Conservation (phyloP, 2,797 vertebrate genomes). For the Pseudochaenichthys georgianus region DNA sequence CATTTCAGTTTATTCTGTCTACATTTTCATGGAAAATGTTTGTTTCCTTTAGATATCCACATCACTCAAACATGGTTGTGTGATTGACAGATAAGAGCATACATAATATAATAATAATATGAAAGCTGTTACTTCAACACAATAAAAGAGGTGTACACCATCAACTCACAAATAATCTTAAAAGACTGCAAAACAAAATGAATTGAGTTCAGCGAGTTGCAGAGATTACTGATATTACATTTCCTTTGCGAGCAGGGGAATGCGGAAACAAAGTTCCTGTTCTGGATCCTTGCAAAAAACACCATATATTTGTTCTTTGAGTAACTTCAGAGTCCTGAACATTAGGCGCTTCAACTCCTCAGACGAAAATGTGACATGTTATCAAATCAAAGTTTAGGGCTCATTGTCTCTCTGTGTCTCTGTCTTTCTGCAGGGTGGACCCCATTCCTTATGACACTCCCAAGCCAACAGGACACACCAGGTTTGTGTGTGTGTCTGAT, state of each 20-base stretch:
- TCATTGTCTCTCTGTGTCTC: neutral
- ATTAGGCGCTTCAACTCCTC: neutral
- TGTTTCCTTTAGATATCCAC: too few species aligned
- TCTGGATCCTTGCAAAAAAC: too few species aligned
- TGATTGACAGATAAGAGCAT: neutral
- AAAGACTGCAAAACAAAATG: neutral
- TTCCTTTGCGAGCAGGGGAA: neutral
- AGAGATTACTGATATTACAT: neutral
- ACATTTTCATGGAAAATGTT: too few species aligned
- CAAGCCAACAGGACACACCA: slow-evolving; percentile 96
- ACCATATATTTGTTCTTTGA: too few species aligned
- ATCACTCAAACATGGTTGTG: neutral
- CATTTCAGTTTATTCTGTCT: neutral
- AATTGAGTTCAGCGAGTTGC: neutral
- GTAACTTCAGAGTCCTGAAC: too few species aligned
- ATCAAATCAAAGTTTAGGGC: neutral
- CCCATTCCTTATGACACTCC: slow-evolving; percentile 96
- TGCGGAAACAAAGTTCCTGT: neutral
- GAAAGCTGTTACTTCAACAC: neutral
- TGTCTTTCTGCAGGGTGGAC: slow-evolving; percentile 78
- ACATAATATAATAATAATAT: neutral
- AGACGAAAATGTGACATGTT: neutral
- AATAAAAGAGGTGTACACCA: neutral
- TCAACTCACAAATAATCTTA: neutral
- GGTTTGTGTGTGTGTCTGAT: slow-evolving; percentile 97